Evolutionary conservation across 2,113 vertebrate genomes (phyloP).

Genomic region (Pogonocichla stellata): DNA sequence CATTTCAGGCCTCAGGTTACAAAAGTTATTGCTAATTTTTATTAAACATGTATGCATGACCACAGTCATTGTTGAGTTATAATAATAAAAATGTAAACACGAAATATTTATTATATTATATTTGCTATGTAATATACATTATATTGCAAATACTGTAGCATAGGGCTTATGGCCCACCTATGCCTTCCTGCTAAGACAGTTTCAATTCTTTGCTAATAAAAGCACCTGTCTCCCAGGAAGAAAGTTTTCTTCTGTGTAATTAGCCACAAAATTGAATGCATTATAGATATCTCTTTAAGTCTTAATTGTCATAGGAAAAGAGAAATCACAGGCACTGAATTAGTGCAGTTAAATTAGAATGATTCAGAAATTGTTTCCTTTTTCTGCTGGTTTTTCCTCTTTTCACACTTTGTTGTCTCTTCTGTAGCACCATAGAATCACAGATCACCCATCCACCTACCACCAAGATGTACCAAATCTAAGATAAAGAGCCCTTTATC

Average conservation of each 20-base stretch:
- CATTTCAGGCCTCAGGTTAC: neutral
- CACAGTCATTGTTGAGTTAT: neutral
- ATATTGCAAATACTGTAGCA: neutral
- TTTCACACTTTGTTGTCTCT: neutral
- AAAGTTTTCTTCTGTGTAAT: neutral
- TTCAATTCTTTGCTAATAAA: neutral
- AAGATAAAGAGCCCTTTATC: neutral
- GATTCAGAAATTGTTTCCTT: neutral
- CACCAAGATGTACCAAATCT: neutral
- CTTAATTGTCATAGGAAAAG: neutral
- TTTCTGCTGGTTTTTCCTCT: neutral
- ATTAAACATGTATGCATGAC: neutral
- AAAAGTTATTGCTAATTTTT: slow-evolving; percentile 9
- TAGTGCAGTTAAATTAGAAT: neutral
- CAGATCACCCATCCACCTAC: neutral
- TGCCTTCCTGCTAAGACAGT: neutral
- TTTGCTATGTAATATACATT: neutral
- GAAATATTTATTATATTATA: neutral
- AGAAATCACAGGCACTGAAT: neutral
- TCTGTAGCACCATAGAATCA: neutral
- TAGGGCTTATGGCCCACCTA: neutral
- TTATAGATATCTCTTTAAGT: neutral
- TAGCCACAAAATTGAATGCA: neutral
- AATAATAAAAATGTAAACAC: neutral
- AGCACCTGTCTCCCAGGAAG: neutral